phyloP scores from a whole-genome alignment of 2,888 invertebrate species.

The Eurytoma adleriae region DNA sequence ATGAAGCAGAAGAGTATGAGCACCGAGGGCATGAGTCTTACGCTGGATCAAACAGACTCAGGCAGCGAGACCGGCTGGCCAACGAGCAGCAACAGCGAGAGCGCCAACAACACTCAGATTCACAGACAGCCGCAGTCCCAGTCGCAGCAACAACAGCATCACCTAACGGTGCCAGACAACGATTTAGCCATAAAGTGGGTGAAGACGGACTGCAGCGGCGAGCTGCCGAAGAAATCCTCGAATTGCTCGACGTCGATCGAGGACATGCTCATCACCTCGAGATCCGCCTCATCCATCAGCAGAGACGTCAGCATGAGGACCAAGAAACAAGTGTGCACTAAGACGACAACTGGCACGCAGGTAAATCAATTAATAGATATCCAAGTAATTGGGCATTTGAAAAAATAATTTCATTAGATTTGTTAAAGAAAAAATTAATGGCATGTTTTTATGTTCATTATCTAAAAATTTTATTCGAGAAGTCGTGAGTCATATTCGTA shows the following conservation, averaged over 20 bases:
- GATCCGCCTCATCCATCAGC: slow-evolving; percentile 66
- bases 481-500: neutral
- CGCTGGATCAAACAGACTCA: slow-evolving; percentile 86
- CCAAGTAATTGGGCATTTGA: neutral
- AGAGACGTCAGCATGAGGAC: slow-evolving; percentile 25
- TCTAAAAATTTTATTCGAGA: too few relatives aligned
- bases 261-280: slow-evolving; percentile 71
- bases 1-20: slow-evolving; percentile 93
- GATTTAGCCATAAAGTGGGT: slow-evolving; percentile 74
- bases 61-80: slow-evolving; percentile 85
- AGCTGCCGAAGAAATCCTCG: slow-evolving; percentile 71
- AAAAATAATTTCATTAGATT: neutral
- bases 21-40: slow-evolving; percentile 84
- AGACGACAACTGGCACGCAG: slow-evolving; percentile 57
- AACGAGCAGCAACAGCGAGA: slow-evolving; percentile 80
- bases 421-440: neutral
- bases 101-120: slow-evolving; percentile 73
- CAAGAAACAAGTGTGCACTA: slow-evolving; percentile 8
- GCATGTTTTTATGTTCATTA: neutral
- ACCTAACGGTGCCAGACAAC: slow-evolving; percentile 60
- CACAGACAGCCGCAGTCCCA: slow-evolving; percentile 59
- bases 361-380: slow-evolving; percentile 63
- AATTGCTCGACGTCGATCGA: slow-evolving; percentile 75
- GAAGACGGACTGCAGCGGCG: slow-evolving; percentile 66
- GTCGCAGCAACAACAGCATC: slow-evolving; percentile 63